phyloP scores from a whole-genome alignment of 2,797 vertebrate genomes.

The Threskiornis aethiopicus region DNA sequence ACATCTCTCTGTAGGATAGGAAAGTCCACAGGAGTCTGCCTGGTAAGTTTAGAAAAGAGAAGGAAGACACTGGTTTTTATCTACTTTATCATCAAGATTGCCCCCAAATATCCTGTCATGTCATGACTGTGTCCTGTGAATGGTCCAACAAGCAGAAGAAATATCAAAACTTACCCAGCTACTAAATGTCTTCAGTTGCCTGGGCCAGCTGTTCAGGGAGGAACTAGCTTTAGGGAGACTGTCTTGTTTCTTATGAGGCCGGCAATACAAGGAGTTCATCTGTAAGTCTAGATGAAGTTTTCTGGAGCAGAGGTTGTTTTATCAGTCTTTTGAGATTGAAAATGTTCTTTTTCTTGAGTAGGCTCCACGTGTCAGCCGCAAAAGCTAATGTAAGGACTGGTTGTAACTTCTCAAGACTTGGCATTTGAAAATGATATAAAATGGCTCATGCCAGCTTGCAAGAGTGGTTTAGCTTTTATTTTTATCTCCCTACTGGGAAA shows the following conservation, averaged over 20 bases:
- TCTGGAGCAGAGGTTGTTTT: not conserved
- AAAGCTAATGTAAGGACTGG: not conserved
- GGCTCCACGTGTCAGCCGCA: rapidly evolving
- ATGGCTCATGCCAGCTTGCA: not conserved
- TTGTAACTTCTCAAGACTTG: not conserved
- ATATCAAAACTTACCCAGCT: not conserved
- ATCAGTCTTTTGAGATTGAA: not conserved
- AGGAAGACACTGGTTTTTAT: not conserved
- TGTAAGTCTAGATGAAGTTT: not conserved
- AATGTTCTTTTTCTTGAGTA: not conserved
- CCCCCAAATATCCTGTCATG: not conserved
- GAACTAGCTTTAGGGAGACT: not conserved
- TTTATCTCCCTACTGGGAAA: not conserved
- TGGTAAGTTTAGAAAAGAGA: not conserved
- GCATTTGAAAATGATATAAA: not conserved
- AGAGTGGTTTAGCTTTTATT: not conserved
- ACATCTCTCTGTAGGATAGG: not conserved
- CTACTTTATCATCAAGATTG: not conserved
- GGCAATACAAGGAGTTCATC: not conserved
- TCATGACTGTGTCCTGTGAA: not conserved
- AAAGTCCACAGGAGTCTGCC: not conserved
- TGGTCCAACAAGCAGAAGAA: not conserved
- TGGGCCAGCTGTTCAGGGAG: not conserved
- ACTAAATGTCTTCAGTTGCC: not conserved
- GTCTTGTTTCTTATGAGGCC: not conserved